Evolutionary conservation across 2,113 vertebrate species (phyloP), one percentile per base, ranked within the genome.

Genomic region (Cardinalis cardinalis): DNA sequence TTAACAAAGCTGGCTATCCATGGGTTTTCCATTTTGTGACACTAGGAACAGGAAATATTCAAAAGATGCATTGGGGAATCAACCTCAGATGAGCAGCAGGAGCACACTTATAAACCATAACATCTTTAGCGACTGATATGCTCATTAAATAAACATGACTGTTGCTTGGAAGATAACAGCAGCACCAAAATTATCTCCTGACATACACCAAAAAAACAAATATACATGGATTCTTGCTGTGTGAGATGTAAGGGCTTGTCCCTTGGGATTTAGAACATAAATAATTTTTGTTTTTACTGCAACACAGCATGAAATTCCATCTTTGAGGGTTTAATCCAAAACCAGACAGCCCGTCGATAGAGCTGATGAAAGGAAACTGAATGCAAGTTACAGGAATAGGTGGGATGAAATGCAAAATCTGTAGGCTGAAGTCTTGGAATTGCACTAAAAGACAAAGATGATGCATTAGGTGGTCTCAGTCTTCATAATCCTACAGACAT

Each of bases 261-360:
- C 15, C 41, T 52, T 51, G 53, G 63, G 89, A 88, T 84, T 87
- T 51, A 84, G 41, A 69, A 64, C 58, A 91, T 53, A 88, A 86
- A 10, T 59, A 79, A 14, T 8, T 87, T 88, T 76, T 84, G 40
- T 17, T 90, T 94, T 91, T 55, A 79, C 28, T 3, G 3, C 38
- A 76, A 40, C 4, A 7, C 61, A 91, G 79, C 55, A 88, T 87
- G 76, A 91, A 92, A 92, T 92, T 51, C 81, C 40, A 88, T 86
- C 49, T 83, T 52, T 59, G 38, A 5, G 3, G 34, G 38, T 89
- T 84, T 69, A 84, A 58, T 79, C 63, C 78, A 82, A 87, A 94
- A 84, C 12, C 66, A 76, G 92, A 82, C 63, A 82, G 38, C 24
- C 66, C 41, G 70, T 48, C 8, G n/a, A 59, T 10, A 83, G 51